Evolutionary conservation across 2,797 vertebrate species (phyloP).

Genomic region (Tokudaia muenninki): DNA sequence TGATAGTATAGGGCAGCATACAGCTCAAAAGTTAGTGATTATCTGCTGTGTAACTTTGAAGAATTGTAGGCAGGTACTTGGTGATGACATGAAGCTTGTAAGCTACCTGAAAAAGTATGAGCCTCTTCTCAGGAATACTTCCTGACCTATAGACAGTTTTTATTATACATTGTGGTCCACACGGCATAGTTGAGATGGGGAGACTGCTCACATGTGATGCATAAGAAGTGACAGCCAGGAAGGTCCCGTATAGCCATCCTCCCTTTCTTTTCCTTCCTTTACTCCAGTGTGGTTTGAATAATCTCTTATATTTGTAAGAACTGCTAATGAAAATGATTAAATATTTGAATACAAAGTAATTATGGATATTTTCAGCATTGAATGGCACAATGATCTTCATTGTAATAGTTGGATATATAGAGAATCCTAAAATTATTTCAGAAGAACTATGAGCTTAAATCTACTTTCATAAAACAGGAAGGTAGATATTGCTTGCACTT

Average conservation of each 20-base stretch:
- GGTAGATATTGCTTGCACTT: neutral
- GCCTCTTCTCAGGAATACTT: neutral
- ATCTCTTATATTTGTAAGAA: neutral
- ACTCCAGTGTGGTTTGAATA: neutral
- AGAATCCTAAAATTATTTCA: neutral
- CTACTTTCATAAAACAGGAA: neutral
- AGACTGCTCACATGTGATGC: neutral
- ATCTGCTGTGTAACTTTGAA: conserved; percentile 67
- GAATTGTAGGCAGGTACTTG: neutral
- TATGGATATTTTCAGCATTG: conserved; percentile 1
- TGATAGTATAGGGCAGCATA: neutral
- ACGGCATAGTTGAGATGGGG: neutral
- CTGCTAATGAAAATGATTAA: neutral
- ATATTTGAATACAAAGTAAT: conserved; percentile 6
- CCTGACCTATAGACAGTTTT: neutral
- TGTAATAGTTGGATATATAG: neutral
- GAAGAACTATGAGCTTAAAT: neutral
- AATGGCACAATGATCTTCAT: neutral
- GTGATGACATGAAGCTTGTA: neutral
- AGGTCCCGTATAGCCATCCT: neutral
- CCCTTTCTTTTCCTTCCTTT: neutral
- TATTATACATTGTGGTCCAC: neutral
- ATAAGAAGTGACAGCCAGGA: neutral
- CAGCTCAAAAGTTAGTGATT: conserved; percentile 55
- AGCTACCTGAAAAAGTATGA: neutral